Base-by-base conservation (phyloP, 2,113 vertebrate species). In the Lipotes vexillifer region DNA sequence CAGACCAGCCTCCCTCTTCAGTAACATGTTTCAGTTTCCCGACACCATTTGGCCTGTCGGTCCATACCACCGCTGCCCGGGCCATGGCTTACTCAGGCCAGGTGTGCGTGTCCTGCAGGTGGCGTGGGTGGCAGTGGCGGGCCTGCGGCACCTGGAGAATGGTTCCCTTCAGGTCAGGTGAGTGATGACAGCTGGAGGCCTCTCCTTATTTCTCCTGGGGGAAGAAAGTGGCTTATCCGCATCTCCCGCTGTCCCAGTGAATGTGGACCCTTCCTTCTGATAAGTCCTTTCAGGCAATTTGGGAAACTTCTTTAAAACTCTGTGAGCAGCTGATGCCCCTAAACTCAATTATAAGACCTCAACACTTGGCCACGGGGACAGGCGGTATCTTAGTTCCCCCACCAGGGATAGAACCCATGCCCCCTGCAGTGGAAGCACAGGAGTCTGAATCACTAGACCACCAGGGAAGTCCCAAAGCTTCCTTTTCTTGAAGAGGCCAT, bases 321-420 rank as follows among this genome's bases (percentile, higher is more conserved):
- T 12, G 0, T 0, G 9, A 38, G 66, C 44, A 55, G 49, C 3
- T 31, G 33, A 18, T 7, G 74, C 13, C 46, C 75, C 71, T 81
- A 36, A 11, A 17, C 27, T 44, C 88, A 41, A 59, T 38, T n/a
- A 69, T 63, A 68, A 33, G 92, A 44, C 21, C 49, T 46, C 31
- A 61, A 80, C 75, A 52, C 0, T 75, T 5, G 4, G 27, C 72
- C 9, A 44, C 31, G 27, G 15, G 29, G 44, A 52, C 44, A 27
- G 31, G 72, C 0, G 1, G 29, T 44, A 75, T 6, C 15, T 0
- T 18, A 46, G 41, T 46, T 27, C 27, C 17, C 44, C 8, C 0
- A 75, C 27, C 15, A 75, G 15, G 15, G 72, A 75, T 31, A 44
- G 55, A 46, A 49, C 72, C 44, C 29, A 44, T 1, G 17, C 44